A percentile compares a stretch with the other conserved stretches of the same genome.
Conservation (phyloP, 37 sponge, comb jelly and placozoan species). For the Halisarca cf. caerulea region DNA sequence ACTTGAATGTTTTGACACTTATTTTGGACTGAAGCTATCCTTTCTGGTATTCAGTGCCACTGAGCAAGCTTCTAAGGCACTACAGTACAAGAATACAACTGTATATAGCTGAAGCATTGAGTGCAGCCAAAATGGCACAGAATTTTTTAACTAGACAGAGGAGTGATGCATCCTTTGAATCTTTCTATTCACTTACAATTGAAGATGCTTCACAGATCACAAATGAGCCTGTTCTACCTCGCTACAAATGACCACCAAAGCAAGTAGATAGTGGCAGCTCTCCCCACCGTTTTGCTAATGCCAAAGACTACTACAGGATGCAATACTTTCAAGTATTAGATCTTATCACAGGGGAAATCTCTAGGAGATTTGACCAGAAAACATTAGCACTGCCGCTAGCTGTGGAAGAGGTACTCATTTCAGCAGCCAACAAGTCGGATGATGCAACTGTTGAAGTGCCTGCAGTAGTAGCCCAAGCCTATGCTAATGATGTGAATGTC, state of each 20-base stretch:
- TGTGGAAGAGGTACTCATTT: slow-evolving; percentile 11
- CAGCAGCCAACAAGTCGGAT: slow-evolving; percentile 16
- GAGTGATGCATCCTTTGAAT: slow-evolving; percentile 19
- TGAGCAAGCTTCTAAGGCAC: background rate
- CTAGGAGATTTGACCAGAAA: slow-evolving; percentile 23
- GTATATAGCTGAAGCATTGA: background rate
- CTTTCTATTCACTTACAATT: background rate
- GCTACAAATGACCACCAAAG: slow-evolving; percentile 32
- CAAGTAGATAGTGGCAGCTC: slow-evolving; percentile 15
- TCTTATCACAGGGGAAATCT: background rate
- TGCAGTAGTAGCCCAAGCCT: slow-evolving; percentile 14
- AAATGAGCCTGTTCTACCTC: slow-evolving; percentile 18
- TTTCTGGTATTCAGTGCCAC: background rate
- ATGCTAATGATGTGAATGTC: slow-evolving; percentile 36
- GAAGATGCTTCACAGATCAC: background rate
- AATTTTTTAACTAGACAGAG: slow-evolving; percentile 7
- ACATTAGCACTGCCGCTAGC: slow-evolving; percentile 9
- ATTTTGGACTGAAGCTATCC: background rate
- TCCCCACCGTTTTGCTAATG: slow-evolving; percentile 18
- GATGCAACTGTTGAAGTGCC: slow-evolving; percentile 13
- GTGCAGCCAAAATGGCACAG: background rate
- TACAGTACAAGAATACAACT: background rate
- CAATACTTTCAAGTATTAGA: slow-evolving; percentile 34
- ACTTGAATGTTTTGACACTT: background rate
- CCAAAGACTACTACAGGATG: slow-evolving; percentile 18